These are phyloP conservation scores for Ophion slaviceki DNA, from an alignment of 2,888 invertebrate genomes.

Conservation along the genomic window DNA sequence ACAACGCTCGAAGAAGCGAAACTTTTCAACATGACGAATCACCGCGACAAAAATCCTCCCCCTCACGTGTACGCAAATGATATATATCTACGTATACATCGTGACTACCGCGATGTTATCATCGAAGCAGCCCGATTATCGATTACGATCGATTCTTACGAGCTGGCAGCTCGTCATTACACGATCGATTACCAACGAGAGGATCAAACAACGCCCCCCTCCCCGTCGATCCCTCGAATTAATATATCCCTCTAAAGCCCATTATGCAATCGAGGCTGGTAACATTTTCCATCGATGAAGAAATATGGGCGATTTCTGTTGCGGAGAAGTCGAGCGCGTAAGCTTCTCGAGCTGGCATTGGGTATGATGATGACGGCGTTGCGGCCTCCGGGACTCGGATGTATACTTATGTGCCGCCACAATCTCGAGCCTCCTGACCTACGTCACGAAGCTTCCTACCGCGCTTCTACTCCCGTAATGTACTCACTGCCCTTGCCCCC, in stretches of 20 bases:
- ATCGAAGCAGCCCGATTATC: slow-evolving; percentile 41
- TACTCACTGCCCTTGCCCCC: slow-evolving; percentile 16
- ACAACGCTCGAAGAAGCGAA: neutral
- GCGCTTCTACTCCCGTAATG: slow-evolving; percentile 38
- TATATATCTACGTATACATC: neutral
- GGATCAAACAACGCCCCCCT: neutral
- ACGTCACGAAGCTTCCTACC: slow-evolving; percentile 66
- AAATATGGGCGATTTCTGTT: slow-evolving; percentile 56
- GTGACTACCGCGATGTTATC: neutral
- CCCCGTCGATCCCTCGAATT: neutral
- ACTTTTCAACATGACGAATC: neutral
- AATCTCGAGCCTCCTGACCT: slow-evolving; percentile 65
- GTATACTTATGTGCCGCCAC: slow-evolving; percentile 42
- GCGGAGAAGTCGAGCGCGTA: slow-evolving; percentile 16
- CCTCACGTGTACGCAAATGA: neutral
- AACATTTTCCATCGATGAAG: slow-evolving; percentile 58
- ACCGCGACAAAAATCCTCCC: neutral
- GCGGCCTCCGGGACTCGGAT: slow-evolving; percentile 41
- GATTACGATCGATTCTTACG: slow-evolving; percentile 27
- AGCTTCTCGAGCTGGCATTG: slow-evolving; percentile 18
- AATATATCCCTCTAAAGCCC: slow-evolving; percentile 54
- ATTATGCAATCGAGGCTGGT: slow-evolving; percentile 36
- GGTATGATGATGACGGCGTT: slow-evolving; percentile 47
- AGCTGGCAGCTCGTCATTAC: slow-evolving; percentile 16
- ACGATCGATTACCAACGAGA: slow-evolving; percentile 33